These are phyloP conservation scores for Harpalus rufipes DNA, from an alignment of 2,888 invertebrate genomes.

Conservation along the genomic window DNA sequence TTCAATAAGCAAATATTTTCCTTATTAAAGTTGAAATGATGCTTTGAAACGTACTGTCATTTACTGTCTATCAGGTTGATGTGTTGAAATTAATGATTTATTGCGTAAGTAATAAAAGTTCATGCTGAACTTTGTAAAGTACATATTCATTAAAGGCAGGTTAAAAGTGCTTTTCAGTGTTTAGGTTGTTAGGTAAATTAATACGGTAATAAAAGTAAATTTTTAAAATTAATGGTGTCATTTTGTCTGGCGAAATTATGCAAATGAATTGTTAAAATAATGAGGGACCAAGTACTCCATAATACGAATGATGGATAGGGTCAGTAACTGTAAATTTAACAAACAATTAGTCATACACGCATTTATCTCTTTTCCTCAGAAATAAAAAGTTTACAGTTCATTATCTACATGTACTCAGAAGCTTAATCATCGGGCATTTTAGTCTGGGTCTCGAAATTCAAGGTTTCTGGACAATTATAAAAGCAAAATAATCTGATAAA, in stretches of 20 bases:
- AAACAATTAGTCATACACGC: slow-evolving; percentile 26
- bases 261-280: slow-evolving; percentile 44
- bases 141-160: slow-evolving; percentile 31
- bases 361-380: not conserved
- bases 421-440: not conserved
- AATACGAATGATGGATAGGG: slow-evolving; percentile 30
- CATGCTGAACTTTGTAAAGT: slow-evolving; percentile 15
- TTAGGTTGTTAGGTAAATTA: slow-evolving; percentile 24
- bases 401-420: not conserved
- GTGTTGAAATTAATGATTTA: slow-evolving; percentile 15
- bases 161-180: slow-evolving; percentile 42
- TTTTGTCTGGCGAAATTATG: slow-evolving; percentile 28
- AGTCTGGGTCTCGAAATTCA: not conserved
- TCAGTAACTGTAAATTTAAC: not conserved
- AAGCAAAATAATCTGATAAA: too few species aligned
- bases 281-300: slow-evolving; percentile 7
- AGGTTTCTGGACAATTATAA: not conserved
- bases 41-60: too few species aligned
- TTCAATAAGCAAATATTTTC: too few species aligned
- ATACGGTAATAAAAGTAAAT: slow-evolving; percentile 32
- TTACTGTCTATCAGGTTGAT: too few species aligned
- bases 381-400: not conserved
- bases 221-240: slow-evolving; percentile 46
- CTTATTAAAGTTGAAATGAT: too few species aligned
- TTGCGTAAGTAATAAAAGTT: slow-evolving; percentile 19